These are phyloP conservation scores for Mythimna loreyi DNA, from an alignment of 2,888 invertebrate genomes.

Conservation along the genomic window DNA sequence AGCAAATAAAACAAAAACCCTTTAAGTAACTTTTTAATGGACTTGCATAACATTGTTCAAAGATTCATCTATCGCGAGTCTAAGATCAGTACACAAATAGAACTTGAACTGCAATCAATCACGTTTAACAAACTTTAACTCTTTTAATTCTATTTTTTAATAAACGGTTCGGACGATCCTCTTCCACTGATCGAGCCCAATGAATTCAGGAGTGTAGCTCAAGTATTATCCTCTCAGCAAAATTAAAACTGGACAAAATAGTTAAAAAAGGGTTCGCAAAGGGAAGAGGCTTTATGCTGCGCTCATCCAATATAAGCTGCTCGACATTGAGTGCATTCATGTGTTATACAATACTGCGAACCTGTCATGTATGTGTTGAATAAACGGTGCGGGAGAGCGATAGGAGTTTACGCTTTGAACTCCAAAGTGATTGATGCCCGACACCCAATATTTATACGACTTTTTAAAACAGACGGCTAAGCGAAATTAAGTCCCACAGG, in stretches of 20 bases:
- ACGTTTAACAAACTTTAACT: too few relatives aligned
- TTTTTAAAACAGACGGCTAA: neutral
- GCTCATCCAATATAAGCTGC: conserved; percentile 8
- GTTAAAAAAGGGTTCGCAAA: conserved; percentile 12
- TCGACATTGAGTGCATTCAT: conserved; percentile 24
- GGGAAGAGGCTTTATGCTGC: conserved; percentile 20
- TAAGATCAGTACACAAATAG: too few relatives aligned
- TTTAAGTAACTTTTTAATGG: too few relatives aligned
- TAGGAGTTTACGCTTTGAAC: conserved; percentile 5
- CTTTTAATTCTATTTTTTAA: neutral
- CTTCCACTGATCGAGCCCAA: neutral
- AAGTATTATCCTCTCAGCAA: conserved; percentile 10
- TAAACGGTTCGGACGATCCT: neutral
- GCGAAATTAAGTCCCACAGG: too few relatives aligned
- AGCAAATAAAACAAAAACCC: too few relatives aligned
- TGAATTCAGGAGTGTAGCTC: conserved; percentile 2
- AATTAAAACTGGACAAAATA: conserved; percentile 31
- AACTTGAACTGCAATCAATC: too few relatives aligned
- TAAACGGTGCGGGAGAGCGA: neutral
- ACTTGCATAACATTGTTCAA: too few relatives aligned
- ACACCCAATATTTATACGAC: neutral
- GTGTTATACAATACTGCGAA: conserved; percentile 12
- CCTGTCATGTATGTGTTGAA: neutral
- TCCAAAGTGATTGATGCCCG: conserved; percentile 6
- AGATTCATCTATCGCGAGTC: too few relatives aligned